Conservation (phyloP, 2,888 invertebrate species). For the Tetanocera ferruginea region DNA sequence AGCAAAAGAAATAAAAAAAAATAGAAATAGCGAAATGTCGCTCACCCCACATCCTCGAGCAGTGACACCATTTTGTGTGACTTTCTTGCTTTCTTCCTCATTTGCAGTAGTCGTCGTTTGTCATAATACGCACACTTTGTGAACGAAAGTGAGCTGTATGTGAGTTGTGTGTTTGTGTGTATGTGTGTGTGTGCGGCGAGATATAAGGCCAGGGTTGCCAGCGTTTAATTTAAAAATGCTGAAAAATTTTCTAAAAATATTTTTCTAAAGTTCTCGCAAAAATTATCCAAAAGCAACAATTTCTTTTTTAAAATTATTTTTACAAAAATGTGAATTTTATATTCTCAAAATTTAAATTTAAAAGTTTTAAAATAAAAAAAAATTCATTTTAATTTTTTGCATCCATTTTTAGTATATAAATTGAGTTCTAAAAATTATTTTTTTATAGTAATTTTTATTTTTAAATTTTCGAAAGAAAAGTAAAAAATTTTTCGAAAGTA, state of each 20-base stretch:
- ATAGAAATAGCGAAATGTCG: slow-evolving; percentile 20
- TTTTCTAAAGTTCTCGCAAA: too few species aligned
- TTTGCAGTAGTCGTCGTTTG: slow-evolving; percentile 15
- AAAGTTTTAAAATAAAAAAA: too few species aligned
- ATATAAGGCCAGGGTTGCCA: neutral
- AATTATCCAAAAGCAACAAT: too few species aligned
- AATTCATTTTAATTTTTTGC: too few species aligned
- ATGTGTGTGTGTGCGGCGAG: slow-evolving; percentile 25
- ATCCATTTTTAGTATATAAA: too few species aligned
- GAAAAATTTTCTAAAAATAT: slow-evolving; percentile 7
- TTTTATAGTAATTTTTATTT: too few species aligned
- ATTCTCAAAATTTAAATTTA: too few species aligned
- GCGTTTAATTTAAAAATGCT: neutral
- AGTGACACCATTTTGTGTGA: slow-evolving; percentile 42
- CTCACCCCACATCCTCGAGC: slow-evolving; percentile 38
- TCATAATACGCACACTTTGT: slow-evolving; percentile 24
- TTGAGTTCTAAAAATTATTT: too few species aligned
- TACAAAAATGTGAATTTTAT: too few species aligned
- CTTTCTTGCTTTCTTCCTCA: slow-evolving; percentile 32
- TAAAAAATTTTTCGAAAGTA: too few species aligned
- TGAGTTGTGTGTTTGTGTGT: slow-evolving; percentile 23
- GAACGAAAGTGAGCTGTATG: slow-evolving; percentile 17
- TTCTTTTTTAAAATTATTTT: too few species aligned
- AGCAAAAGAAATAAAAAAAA: slow-evolving; percentile 4
- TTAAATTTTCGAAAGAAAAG: too few species aligned